Evolutionary conservation across 2,113 vertebrate genomes (phyloP), one percentile per base, ranked within the genome.

Genomic region (Cavia aperea): DNA sequence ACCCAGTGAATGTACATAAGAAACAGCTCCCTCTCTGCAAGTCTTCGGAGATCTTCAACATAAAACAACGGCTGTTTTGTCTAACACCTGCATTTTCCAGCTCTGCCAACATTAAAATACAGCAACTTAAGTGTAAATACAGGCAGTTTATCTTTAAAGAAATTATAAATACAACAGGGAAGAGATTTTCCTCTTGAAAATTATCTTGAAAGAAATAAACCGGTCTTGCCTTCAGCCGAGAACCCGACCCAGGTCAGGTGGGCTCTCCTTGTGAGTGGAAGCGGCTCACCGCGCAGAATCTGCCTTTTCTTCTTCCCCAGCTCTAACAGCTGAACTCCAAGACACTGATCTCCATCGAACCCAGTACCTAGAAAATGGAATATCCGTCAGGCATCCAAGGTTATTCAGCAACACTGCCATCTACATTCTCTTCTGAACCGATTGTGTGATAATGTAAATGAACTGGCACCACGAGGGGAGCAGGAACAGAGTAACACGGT

Each of bases 291-390:
- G 14, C 95, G 97, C 75, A 99, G 96, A 88, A 99, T 75, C 85
- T 98, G 98, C 39, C 90, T 98, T 90, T 96, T 98, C 93, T 96
- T 98, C 26, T 81, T 97, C 26, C 98, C 98, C 2, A 99, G 86
- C 96, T 99, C 98, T 89, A 99, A 94, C 90, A 99, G 97, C 96
- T 99, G 98, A 15, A 99, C 97, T 1, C 98, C 99, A 0, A 99
- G 98, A 86, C 98, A 98, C 90, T 99, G 99, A 23, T 99, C 98
- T 0, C 99, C 99, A 92, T 99, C 98, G 95, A 99, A 99, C 0
- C 99, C 99, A 15, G 98, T 98, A 43, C 98, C 99, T 99, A 77
- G 70, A 96, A 87, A 85, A 89, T 46, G 15, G 26, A 96, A 77
- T 33, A 90, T 58, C 78, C 66, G 77, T 89, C 56, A 96, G 46